A percentile compares a stretch with the other conserved stretches of the same genome.
Conservation (phyloP, 2,797 vertebrate genomes). For the Graptemys geographica region DNA sequence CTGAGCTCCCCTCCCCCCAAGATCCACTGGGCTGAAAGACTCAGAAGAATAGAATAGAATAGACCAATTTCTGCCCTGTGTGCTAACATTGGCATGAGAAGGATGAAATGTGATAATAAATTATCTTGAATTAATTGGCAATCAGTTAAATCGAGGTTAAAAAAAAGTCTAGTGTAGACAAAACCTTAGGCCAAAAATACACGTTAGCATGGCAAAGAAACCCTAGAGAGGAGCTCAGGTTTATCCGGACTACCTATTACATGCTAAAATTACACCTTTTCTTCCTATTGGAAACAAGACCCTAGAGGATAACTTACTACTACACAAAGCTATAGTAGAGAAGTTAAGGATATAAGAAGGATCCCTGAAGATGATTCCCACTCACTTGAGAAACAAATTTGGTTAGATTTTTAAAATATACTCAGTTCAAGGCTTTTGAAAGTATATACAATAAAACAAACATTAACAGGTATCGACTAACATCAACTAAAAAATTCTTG, state of each 20-base stretch:
- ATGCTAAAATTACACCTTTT: accelerated
- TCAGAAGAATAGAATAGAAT: not conserved
- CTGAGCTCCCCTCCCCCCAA: too few relatives aligned
- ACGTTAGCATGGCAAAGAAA: not conserved
- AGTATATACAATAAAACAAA: not conserved
- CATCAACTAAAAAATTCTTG: not conserved
- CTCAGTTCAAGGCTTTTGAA: not conserved
- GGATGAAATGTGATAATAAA: not conserved
- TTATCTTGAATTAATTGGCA: not conserved
- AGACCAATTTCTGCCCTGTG: not conserved
- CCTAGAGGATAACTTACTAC: not conserved
- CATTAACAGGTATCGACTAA: not conserved
- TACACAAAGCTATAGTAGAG: not conserved
- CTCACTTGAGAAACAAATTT: not conserved
- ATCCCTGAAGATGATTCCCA: not conserved
- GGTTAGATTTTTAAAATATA: not conserved
- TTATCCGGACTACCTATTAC: not conserved
- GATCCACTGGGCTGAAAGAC: too few relatives aligned
- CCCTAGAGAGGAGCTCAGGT: not conserved
- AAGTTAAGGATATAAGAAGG: not conserved
- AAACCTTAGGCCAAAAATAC: not conserved
- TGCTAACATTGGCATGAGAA: not conserved
- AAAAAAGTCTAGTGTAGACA: not conserved
- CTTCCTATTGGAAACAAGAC: not conserved
- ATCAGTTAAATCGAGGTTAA: not conserved